Evolutionary conservation across 1,140 invertebrate species (phyloP), one percentile per base, ranked within the genome.

Genomic region (Phymorhynchus buccinoides): DNA sequence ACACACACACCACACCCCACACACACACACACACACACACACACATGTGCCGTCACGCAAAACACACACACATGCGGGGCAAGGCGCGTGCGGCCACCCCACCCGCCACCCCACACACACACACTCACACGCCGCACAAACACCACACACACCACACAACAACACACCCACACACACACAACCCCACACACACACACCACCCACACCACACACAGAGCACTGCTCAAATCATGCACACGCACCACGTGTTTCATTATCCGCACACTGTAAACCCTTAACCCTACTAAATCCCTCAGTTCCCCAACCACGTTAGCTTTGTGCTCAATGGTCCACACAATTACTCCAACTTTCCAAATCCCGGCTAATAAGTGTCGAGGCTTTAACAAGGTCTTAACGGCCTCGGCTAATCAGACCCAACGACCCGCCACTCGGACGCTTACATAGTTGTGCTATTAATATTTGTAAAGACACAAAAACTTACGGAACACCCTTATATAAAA

Each of bases 301-400:
- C n/a, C n/a, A n/a, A n/a, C 18, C 44, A 48, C 6, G 44, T 48
- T 48, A 48, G 7, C 44, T 18, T 48, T 18, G 7, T 48, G 7
- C 44, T 18, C 44, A 48, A 6, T n/a, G n/a, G n/a, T n/a, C n/a
- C n/a, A n/a, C n/a, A n/a, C n/a, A n/a, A n/a, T n/a, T n/a, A 6
- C 44, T 9, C 44, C 44, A 48, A 48, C 44, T 18, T 18, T 9
- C 44, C 44, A 48, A 62, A 62, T 62, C 56, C 56, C 56, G 7
- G 56, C 56, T 27, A 62, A 62, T 62, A 62, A 62, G 56, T 62
- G 56, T 62, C 56, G 56, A 62, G 56, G 56, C 56, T 27, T 62
- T 62, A 62, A 62, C 56, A 22, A 62, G 56, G 56, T 62, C 56
- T 9, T 62, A 62, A 62, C 22, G 56, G 56, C 22, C 56, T 62